Percentiles rank a stretch among this genome's conserved stretches.
These are phyloP conservation scores for Gnatocerus cornutus DNA, from an alignment of 2,888 invertebrate genomes.

Conservation along the genomic window DNA sequence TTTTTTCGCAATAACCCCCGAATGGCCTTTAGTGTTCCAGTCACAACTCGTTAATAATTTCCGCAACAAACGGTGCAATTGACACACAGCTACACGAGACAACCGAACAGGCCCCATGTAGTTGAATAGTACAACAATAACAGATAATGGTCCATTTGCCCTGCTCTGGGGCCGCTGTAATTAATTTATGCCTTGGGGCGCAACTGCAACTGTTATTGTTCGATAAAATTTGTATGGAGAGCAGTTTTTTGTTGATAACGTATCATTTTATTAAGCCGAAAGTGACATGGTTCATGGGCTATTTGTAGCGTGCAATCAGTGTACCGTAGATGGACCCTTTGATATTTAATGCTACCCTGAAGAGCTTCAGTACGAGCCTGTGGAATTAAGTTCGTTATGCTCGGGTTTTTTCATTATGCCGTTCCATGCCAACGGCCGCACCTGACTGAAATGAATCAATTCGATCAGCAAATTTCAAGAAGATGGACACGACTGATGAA, in stretches of 20 bases:
- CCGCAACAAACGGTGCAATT: constrained; percentile 43
- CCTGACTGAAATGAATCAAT: constrained; percentile 18
- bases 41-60: constrained; percentile 44
- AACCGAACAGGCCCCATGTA: constrained; percentile 27
- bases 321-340: constrained; percentile 46
- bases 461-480: not conserved
- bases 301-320: constrained; percentile 44
- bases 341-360: constrained; percentile 43
- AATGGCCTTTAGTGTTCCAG: constrained; percentile 31
- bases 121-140: constrained; percentile 38
- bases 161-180: constrained; percentile 35
- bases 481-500: not conserved
- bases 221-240: constrained; percentile 20
- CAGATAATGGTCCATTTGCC: constrained; percentile 45
- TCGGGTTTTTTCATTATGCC: constrained; percentile 23
- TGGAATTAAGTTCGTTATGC: constrained; percentile 40
- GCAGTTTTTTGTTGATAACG: constrained; percentile 22
- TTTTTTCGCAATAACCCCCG: constrained; percentile 20
- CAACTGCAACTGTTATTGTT: constrained; percentile 33
- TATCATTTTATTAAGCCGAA: constrained; percentile 44
- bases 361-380: constrained; percentile 12
- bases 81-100: constrained; percentile 18
- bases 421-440: constrained; percentile 13
- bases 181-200: constrained; percentile 43
- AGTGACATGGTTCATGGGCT: constrained; percentile 44